phyloP scores from a whole-genome alignment of 2,888 invertebrate species.

The Orgyia antiqua region DNA sequence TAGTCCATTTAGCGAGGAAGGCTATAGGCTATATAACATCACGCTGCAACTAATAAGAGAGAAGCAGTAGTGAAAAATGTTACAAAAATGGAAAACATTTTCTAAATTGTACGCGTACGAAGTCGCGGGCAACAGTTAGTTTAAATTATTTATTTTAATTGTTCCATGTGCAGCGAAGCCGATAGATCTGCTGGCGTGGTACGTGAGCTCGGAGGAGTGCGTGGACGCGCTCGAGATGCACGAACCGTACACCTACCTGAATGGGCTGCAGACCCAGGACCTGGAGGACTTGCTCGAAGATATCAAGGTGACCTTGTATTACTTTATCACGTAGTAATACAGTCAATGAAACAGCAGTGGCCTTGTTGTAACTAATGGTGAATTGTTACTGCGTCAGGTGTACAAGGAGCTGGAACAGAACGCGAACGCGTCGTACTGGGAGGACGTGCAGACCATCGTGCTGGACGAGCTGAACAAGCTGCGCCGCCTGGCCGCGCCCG shows the following conservation, averaged over 20 bases:
- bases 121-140: too few species aligned
- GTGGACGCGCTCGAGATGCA: slow-evolving; percentile 98
- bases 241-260: slow-evolving; percentile 96
- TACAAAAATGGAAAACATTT: too few species aligned
- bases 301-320: slow-evolving; percentile 82
- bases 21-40: too few species aligned
- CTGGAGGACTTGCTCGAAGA: slow-evolving; percentile 97
- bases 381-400: slow-evolving; percentile 60
- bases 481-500: slow-evolving; percentile 82
- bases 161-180: slow-evolving; percentile 92
- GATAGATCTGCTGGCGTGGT: slow-evolving; percentile 97
- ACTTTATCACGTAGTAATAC: too few species aligned
- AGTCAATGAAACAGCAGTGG: too few species aligned
- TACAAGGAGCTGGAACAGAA: slow-evolving; percentile 95
- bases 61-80: too few species aligned
- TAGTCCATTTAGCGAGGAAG: too few species aligned
- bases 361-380: too few species aligned
- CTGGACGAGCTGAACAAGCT: slow-evolving; percentile 94
- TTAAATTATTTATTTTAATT: too few species aligned
- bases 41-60: too few species aligned
- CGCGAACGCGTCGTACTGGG: slow-evolving; percentile 95
- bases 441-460: slow-evolving; percentile 96
- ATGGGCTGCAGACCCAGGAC: slow-evolving; percentile 92
- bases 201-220: slow-evolving; percentile 91
- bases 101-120: too few species aligned